Evolutionary conservation across 2,888 invertebrate species (phyloP), one percentile per base, ranked within the genome.

Genomic region (Acronicta aceris): DNA sequence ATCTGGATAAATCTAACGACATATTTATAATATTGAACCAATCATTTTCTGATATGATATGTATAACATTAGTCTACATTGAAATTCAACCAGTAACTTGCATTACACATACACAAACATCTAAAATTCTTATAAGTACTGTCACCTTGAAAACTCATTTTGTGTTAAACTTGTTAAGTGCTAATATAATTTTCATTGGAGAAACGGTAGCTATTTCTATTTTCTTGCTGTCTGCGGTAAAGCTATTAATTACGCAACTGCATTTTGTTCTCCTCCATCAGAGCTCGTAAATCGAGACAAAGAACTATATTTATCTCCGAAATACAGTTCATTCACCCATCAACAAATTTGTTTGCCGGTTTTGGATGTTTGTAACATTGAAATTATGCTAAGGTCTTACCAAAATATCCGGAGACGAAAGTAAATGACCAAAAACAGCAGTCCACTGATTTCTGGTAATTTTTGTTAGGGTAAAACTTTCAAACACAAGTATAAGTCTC

Each of bases 301-400:
- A 73, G 64, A 67, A 70, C 66, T 73, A 74, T 66, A 61, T 74
- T 65, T 69, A 76, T 74, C 68, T 65, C 48, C 27, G 63, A 65
- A 59, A 63, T 51, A 53, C 41, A 74, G 74, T 77, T 77, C 69
- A 21, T 77, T 73, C 65, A 78, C 69, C 70, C 63, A 40, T 53
- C 21, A 21, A 43, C 40, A 52, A n/a, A n/a, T 47, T 59, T 42
- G 13, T 58, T 50, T 38, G 42, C n/a, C 50, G 36, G n/a, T 12
- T 56, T 58, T 57, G 55, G 46, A 63, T 53, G 56, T 43, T 15
- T 33, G 12, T 45, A 47, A 61, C 46, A 59, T 21, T 54, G 12
- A 58, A 59, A 51, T 27, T 47, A 53, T 7, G 33, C 40, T 49
- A 51, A 55, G 59, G 43, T 49, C 76, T 76, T 76, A 76, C 76